Evolutionary conservation across 2,888 invertebrate genomes (phyloP), one percentile per base, ranked within the genome.

Genomic region (Caenorhabditis zanzibari): DNA sequence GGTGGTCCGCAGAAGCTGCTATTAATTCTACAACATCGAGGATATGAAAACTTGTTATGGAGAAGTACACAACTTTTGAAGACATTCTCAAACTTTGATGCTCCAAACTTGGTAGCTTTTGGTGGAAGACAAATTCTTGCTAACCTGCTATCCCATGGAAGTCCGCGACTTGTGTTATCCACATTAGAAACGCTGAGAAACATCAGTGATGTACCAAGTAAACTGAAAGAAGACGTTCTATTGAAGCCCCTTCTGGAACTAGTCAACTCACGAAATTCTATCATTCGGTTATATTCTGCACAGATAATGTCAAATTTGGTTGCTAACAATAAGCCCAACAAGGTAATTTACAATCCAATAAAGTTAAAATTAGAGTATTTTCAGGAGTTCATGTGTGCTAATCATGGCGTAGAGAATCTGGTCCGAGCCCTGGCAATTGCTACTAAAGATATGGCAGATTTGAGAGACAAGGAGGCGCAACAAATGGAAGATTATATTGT

Each of bases 251-350:
- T 88, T 19, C 28, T 88, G 19, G 58, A 64, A 44, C 74, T 88
- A n/a, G 69, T 89, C 41, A 87, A 82, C 14, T 52, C 80, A 4
- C 35, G 82, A 35, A 86, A 86, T 44, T 72, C 85, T 12, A 71
- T 41, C 5, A 77, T 86, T 12, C 72, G 81, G 16, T 74, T 88
- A 10, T 86, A 86, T 59, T 73, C 84, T 12, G 86, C 85, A 12
- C 89, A 91, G 56, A 89, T 87, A 12, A 72, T 91, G 44, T 84
- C 86, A 35, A 91, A 91, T 71, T 77, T 91, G 59, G 84, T 87
- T 19, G 90, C 90, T 10, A 91, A 91, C 49, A 87, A 91, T 52
- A 61, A 69, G 19, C 64, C 41, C 7, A 89, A 89, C 61, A 91
- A 91, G 73, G 90, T 87, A 49, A 0, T 22, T 10, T 22, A 6